phyloP scores from a whole-genome alignment of 2,113 vertebrate genomes.

The Phylloscopus trochilus region DNA sequence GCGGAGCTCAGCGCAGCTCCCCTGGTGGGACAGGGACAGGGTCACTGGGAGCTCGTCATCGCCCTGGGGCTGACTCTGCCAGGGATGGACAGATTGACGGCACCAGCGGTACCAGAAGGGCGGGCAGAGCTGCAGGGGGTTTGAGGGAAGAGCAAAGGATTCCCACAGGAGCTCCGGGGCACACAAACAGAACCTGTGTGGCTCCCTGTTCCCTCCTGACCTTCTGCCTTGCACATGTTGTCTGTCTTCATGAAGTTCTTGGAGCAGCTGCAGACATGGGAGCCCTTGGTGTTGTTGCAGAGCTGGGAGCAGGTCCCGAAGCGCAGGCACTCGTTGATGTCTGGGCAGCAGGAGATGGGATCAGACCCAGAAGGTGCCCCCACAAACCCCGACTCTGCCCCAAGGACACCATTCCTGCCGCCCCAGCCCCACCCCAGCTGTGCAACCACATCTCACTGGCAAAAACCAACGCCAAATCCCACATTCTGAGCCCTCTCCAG shows the following conservation, averaged over 20 bases:
- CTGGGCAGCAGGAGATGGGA: conserved; percentile 18
- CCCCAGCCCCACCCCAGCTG: accelerated
- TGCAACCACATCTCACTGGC: neutral
- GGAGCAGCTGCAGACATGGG: conserved; percentile 89
- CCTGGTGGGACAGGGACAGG: accelerated
- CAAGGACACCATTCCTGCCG: neutral
- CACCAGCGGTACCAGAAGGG: neutral
- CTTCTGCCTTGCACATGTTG: conserved; percentile 93
- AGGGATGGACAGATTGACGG: neutral
- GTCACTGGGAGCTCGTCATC: neutral
- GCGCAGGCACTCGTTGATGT: conserved; percentile 89
- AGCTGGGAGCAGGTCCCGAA: conserved; percentile 92
- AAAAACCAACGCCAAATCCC: neutral
- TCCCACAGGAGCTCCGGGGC: accelerated
- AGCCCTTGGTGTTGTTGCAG: conserved; percentile 97
- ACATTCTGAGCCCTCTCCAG: accelerated
- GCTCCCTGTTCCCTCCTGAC: conserved; percentile 39
- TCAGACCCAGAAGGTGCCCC: neutral
- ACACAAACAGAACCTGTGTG: accelerated
- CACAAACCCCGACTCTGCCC: accelerated
- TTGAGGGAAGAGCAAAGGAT: neutral
- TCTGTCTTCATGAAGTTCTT: conserved; percentile 91
- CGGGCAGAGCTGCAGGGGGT: neutral
- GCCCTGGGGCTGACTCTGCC: neutral
- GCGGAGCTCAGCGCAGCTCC: neutral